These are phyloP conservation scores for Chrysolina oricalcia DNA, from an alignment of 2,888 invertebrate species.

Conservation along the genomic window DNA sequence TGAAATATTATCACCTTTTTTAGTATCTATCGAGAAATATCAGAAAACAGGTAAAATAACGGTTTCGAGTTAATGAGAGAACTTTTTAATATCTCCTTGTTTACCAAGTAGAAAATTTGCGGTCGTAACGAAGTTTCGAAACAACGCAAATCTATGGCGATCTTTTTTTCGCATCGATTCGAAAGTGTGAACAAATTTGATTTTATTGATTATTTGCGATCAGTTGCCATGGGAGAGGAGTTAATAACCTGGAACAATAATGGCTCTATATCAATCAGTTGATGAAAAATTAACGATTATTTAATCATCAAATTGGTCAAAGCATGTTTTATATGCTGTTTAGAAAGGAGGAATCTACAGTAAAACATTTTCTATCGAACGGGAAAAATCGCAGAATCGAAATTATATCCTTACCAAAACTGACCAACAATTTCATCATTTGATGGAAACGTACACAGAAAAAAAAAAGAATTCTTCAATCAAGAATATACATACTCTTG, in stretches of 20 bases:
- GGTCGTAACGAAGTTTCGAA: conserved; percentile 15
- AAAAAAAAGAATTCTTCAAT: no score
- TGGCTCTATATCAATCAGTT: background rate
- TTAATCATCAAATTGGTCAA: background rate
- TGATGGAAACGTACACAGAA: no score
- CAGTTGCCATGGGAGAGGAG: background rate
- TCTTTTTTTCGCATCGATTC: background rate
- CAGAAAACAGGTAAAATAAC: background rate
- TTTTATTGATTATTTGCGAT: conserved; percentile 13
- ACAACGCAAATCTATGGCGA: background rate
- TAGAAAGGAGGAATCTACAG: no score
- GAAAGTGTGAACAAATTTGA: conserved; percentile 22
- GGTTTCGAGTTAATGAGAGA: background rate
- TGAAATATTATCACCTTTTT: background rate
- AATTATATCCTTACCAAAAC: no score
- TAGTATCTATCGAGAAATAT: background rate
- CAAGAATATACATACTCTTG: no score
- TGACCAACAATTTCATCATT: no score
- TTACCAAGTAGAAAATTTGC: conserved; percentile 24
- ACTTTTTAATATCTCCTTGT: background rate
- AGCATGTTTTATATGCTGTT: no score
- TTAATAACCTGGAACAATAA: background rate
- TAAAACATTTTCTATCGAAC: no score
- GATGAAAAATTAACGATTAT: background rate
- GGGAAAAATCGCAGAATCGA: no score